Base-by-base conservation (phyloP, 2,888 invertebrate species). In the Hirtodrosophila confusa region DNA sequence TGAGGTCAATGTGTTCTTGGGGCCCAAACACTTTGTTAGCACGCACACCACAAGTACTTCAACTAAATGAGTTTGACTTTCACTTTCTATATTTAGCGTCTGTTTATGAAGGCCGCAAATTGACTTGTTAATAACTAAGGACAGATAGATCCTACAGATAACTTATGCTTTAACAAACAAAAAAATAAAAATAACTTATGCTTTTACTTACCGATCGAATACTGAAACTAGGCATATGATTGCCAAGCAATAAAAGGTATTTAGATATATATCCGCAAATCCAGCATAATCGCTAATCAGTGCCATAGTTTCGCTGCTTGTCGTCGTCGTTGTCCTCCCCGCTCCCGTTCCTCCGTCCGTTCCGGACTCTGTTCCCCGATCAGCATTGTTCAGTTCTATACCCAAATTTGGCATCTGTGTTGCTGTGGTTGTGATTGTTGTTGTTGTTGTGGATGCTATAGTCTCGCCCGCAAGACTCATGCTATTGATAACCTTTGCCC, bases 181-280 rank as follows among this genome's bases (percentile, higher is more conserved):
- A 17, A 17, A 17, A 17, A 2, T 1, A 17, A 17, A 17, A 17
- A 51, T 45, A 58, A 17, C 24, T 41, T 4, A 11, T 4, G 23
- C 1, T 12, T 48, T 11, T 23, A 75, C 91, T 92, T 88, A 93
- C 93, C 93, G 92, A 90, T 93, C 93, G 75, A 93, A 93, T 33
- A 93, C 92, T 31, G 93, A 93, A 51, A 93, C 92, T 67, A 93
- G 89, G 80, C 93, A 93, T 49, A 93, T 88, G 53, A 93, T 92
- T 44, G 92, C 92, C 64, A 93, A 87, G 55, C 93, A 92, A 77
- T 93, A 93, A 85, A 93, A 93, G 40, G 93, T 90, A 58, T 91
- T 92, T 51, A 91, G 77, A 70, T 92, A 92, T 44, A 91, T 90
- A 69, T 91, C 90, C 50, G 91, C 91, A 77, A 92, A 92, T 31